These are phyloP conservation scores for Cataglyphis cursor DNA, from an alignment of 2,888 invertebrate species.

Conservation along the genomic window DNA sequence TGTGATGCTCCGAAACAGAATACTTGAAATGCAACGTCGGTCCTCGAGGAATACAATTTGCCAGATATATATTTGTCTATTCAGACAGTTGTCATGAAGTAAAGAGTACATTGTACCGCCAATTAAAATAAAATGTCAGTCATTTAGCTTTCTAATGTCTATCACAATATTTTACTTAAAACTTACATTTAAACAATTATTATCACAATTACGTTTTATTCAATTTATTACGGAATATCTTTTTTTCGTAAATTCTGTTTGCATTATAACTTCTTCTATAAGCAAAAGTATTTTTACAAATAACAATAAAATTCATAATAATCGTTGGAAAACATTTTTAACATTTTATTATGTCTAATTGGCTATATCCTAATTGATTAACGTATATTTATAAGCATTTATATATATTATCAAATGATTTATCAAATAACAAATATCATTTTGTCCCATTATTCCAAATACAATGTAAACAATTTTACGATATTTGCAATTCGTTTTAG, in stretches of 20 bases:
- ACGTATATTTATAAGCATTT: not conserved
- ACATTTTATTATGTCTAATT: not conserved
- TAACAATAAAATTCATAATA: conserved; percentile 6
- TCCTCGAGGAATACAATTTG: conserved; percentile 28
- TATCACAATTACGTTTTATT: not conserved
- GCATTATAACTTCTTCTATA: not conserved
- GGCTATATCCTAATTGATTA: not conserved
- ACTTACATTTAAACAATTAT: not conserved
- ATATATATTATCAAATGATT: not conserved
- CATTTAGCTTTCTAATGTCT: not conserved
- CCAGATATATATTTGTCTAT: not conserved
- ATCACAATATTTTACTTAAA: not conserved
- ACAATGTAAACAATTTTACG: not conserved
- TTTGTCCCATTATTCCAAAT: not conserved
- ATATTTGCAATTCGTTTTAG: not conserved
- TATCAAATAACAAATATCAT: not conserved
- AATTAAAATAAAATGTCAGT: conserved; percentile 12
- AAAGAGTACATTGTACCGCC: not conserved
- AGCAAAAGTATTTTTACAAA: not conserved
- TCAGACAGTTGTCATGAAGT: not conserved
- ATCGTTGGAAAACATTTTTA: not conserved
- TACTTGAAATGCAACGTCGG: conserved; percentile 25
- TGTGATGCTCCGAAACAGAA: conserved; percentile 1
- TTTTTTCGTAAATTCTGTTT: not conserved
- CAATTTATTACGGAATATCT: not conserved